Conservation (phyloP, 2,113 vertebrate genomes). For the Aegithalos caudatus region DNA sequence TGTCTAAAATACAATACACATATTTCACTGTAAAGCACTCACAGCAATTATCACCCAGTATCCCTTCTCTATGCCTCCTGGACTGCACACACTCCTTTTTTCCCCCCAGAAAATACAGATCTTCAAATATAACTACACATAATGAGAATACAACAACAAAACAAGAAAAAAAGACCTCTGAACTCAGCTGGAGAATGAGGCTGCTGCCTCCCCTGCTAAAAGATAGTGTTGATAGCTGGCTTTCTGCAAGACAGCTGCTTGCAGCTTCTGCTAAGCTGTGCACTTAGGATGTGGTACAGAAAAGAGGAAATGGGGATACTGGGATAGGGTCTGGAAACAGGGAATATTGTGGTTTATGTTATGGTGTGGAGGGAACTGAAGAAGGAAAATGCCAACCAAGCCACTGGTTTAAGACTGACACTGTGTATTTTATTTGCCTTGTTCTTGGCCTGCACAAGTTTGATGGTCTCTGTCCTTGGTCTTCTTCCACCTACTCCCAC, state of each 20-base stretch:
- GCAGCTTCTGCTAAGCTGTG: not conserved
- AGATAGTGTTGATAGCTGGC: not conserved
- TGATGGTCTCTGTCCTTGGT: not conserved
- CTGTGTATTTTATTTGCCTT: not conserved
- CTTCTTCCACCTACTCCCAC: not conserved
- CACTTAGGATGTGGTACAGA: rapidly evolving
- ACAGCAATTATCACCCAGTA: not conserved
- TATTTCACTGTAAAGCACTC: not conserved
- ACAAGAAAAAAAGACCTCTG: not conserved
- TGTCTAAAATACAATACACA: not conserved
- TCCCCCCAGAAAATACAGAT: not conserved
- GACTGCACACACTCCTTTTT: not conserved
- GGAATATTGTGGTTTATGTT: not conserved
- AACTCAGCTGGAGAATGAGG: not conserved
- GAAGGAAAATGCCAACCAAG: not conserved
- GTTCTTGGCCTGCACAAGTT: not conserved
- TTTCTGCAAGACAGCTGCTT: not conserved
- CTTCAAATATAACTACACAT: not conserved
- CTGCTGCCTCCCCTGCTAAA: not conserved
- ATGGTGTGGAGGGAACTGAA: not conserved
- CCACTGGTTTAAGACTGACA: not conserved
- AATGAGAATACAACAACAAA: not conserved
- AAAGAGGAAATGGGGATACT: not conserved
- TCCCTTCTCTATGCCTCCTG: not conserved
- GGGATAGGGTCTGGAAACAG: not conserved